Conservation (phyloP, 2,888 invertebrate genomes). For the Physocephala rufipes region DNA sequence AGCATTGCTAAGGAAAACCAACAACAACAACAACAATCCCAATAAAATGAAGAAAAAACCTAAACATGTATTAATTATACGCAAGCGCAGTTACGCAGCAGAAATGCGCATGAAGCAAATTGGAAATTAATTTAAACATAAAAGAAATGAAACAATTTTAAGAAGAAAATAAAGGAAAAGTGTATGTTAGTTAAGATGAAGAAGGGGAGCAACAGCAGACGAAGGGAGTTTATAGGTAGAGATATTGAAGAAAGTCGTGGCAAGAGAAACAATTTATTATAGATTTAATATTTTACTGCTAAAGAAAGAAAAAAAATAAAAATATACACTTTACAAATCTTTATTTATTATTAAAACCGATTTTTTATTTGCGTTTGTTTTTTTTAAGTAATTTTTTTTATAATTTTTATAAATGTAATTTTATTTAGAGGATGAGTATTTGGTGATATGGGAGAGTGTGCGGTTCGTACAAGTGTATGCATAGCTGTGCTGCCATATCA, state of each 20-base stretch:
- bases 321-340: constrained; percentile 24
- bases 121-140: not conserved
- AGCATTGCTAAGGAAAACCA: constrained; percentile 20
- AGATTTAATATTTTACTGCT: constrained; percentile 29
- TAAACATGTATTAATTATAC: constrained; percentile 12
- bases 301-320: constrained; percentile 24
- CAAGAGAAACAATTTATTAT: constrained; percentile 28
- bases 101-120: constrained; percentile 15
- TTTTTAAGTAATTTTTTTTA: no score
- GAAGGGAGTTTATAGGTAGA: constrained; percentile 20
- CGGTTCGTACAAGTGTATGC: no score
- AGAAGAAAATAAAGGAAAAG: not conserved
- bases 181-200: constrained; percentile 12
- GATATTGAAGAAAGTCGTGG: constrained; percentile 21
- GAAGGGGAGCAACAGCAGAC: constrained; percentile 6
- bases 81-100: constrained; percentile 19
- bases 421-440: no score
- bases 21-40: constrained; percentile 17
- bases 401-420: no score
- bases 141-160: not conserved
- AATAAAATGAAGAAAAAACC: not conserved
- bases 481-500: no score
- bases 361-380: constrained; percentile 9
- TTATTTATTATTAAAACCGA: constrained; percentile 12
- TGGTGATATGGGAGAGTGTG: no score